phyloP scores from a whole-genome alignment of 1,140 invertebrate genomes.

The Magallana gigas region DNA sequence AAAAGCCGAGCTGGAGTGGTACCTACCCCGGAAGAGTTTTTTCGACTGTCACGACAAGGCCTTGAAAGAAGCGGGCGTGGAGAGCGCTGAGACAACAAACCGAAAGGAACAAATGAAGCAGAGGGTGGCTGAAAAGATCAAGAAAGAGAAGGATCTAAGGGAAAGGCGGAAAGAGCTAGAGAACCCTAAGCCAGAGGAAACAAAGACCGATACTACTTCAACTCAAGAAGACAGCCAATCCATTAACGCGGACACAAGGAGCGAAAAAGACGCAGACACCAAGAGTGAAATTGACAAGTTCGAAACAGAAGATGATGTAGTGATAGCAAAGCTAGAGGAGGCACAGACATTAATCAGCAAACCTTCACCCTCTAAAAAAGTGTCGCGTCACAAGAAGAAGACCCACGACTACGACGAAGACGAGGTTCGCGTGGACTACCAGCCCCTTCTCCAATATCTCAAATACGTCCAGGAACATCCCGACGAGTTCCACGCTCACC shows the following conservation, averaged over 20 bases:
- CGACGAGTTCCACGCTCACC: slow-evolving; percentile 63
- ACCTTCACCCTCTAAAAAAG: neutral
- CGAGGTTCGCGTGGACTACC: slow-evolving; percentile 61
- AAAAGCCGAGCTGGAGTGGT: slow-evolving; percentile 64
- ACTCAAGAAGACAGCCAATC: slow-evolving; percentile 3
- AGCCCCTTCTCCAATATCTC: slow-evolving; percentile 66
- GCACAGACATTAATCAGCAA: neutral
- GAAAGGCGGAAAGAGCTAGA: slow-evolving; percentile 24
- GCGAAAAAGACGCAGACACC: neutral
- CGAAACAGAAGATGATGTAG: neutral
- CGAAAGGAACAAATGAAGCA: slow-evolving; percentile 34
- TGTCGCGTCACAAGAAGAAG: neutral
- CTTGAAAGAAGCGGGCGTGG: slow-evolving; percentile 66
- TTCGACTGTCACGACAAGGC: slow-evolving; percentile 71
- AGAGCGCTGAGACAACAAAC: slow-evolving; percentile 49
- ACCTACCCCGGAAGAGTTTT: slow-evolving; percentile 67
- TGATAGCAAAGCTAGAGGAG: neutral
- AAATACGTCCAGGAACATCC: slow-evolving; percentile 70
- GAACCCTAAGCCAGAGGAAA: slow-evolving; percentile 32
- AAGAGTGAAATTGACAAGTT: slow-evolving; percentile 18
- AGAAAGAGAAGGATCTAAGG: slow-evolving; percentile 41
- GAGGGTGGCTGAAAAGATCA: slow-evolving; percentile 45
- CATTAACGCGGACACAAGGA: neutral
- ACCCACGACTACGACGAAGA: slow-evolving; percentile 40
- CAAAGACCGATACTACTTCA: slow-evolving; percentile 39